Conservation (phyloP, 1,140 invertebrate species). For the Temnothorax longispinosus region DNA sequence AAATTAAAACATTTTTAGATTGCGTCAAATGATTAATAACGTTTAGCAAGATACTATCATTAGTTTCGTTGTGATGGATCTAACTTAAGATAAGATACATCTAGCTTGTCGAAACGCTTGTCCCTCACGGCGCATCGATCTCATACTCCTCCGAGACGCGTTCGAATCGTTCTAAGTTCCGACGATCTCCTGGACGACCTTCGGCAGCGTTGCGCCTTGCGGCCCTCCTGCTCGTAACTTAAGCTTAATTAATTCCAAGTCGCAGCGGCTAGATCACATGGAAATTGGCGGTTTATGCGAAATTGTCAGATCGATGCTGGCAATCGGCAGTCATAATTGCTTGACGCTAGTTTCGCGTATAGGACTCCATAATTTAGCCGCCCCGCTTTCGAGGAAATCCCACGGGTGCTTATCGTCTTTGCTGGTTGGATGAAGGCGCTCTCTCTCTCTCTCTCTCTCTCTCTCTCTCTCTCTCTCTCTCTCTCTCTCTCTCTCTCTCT, state of each 20-base stretch:
- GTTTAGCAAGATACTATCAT: neutral
- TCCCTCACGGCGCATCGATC: slow-evolving; percentile 11
- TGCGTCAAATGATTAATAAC: neutral
- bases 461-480: neutral
- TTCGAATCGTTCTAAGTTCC: slow-evolving; percentile 26
- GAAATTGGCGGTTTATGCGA: slow-evolving; percentile 74
- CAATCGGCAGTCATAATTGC: slow-evolving; percentile 73
- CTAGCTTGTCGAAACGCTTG: neutral
- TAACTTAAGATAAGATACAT: slow-evolving; percentile 15
- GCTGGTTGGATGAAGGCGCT: neutral
- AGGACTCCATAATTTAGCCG: slow-evolving; percentile 13
- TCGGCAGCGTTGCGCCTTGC: slow-evolving; percentile 61
- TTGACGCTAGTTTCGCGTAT: slow-evolving; percentile 37
- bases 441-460: neutral
- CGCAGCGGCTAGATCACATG: slow-evolving; percentile 56
- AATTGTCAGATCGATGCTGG: slow-evolving; percentile 72
- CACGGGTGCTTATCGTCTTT: slow-evolving; percentile 49
- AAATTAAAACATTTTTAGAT: neutral
- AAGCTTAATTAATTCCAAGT: slow-evolving; percentile 77
- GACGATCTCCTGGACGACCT: slow-evolving; percentile 4
- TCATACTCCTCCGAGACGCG: neutral
- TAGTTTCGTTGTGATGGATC: neutral
- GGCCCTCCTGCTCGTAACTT: slow-evolving; percentile 67
- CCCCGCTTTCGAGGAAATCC: slow-evolving; percentile 22
- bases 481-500: neutral